These are phyloP conservation scores for Anolis apletophallus DNA, from an alignment of 2,797 vertebrate species.

Conservation along the genomic window DNA sequence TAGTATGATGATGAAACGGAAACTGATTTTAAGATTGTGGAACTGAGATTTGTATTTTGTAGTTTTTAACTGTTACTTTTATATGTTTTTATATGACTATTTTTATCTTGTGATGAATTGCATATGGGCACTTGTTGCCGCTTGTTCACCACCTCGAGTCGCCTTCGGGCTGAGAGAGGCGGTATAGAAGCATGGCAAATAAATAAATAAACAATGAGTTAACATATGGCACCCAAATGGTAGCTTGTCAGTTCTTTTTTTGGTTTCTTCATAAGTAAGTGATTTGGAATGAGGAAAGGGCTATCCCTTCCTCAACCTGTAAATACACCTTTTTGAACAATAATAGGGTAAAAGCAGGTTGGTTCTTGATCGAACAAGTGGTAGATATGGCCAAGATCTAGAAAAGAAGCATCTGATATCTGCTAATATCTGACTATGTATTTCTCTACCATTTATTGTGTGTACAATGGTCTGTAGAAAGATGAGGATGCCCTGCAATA, in stretches of 20 bases:
- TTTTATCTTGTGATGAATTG: too few relatives aligned
- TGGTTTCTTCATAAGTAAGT: neutral
- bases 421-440: neutral
- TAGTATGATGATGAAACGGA: too few relatives aligned
- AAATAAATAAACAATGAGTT: too few relatives aligned
- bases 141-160: too few relatives aligned
- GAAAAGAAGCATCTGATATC: neutral
- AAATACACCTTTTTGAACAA: neutral
- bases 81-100: too few relatives aligned
- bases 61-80: too few relatives aligned
- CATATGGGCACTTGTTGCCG: too few relatives aligned
- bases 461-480: neutral
- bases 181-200: too few relatives aligned
- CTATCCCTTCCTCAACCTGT: neutral
- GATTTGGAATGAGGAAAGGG: neutral
- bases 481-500: neutral
- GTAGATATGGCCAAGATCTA: neutral
- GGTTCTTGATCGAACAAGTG: neutral
- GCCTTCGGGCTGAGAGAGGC: too few relatives aligned
- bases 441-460: neutral
- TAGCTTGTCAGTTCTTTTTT: neutral
- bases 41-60: too few relatives aligned
- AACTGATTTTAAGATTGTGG: too few relatives aligned
- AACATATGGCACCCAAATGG: neutral
- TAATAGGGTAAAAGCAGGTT: neutral